Base-by-base conservation (phyloP, 1,140 invertebrate species). In the Zelostemma sp. region DNA sequence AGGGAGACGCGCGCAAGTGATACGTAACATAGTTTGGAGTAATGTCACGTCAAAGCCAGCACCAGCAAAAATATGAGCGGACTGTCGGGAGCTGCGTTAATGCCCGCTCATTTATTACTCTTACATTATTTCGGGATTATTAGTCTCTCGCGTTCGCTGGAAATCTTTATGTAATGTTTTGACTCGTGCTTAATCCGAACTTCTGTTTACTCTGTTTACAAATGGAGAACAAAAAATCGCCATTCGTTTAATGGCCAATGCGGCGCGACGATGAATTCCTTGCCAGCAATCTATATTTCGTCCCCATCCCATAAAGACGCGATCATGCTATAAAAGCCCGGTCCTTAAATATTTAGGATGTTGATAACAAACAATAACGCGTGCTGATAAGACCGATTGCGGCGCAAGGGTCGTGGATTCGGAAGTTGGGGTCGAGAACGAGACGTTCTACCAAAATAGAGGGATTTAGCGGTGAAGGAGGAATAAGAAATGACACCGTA, bases 51-150 rank as follows among this genome's bases (percentile, higher is more conserved):
- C 83, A 85, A 84, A 84, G 75, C 80, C 83, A 85, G 81, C 80
- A 79, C 77, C 79, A 81, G 80, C 82, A 74, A 84, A 85, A 85
- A 85, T 85, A 85, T 83, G 82, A 84, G 81, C 76, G 75, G 76
- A 77, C 78, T 79, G 77, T 78, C 78, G 80, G 79, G 79, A 77
- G 73, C 70, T 78, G 60, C 80, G 80, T 80, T 84, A 84, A 84
- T 83, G 81, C 76, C 60, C 61, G 54, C 59, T 75, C 81, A 82
- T 85, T 84, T 83, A 82, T 85, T 83, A 82, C 75, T 76, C 80
- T 82, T 84, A 83, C 78, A 84, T 85, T 84, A 84, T 85, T 85
- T 82, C 77, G 73, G 80, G 80, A 82, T 84, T 85, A 85, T 84
- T 83, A 82, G 77, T 84, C 80, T 80, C 78, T 70, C 74, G 68